Percentiles rank a stretch among this genome's conserved stretches.
These are phyloP conservation scores for Ovibos moschatus DNA, from an alignment of 2,113 vertebrate species.

Conservation along the genomic window DNA sequence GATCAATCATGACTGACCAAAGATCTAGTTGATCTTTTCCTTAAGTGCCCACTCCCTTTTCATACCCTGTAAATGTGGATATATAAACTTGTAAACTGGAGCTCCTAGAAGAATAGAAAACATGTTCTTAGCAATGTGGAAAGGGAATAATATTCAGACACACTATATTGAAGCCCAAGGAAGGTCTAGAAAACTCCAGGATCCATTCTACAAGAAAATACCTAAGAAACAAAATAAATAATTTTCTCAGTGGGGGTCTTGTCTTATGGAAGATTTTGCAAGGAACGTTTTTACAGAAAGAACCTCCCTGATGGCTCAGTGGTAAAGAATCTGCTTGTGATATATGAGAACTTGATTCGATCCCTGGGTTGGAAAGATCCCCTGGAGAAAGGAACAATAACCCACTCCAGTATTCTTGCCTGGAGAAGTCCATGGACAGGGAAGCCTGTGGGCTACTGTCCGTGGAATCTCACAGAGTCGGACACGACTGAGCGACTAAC, in stretches of 20 bases:
- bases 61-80: neutral
- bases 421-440: neutral
- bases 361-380: neutral
- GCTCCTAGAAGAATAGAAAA: neutral
- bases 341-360: rapidly evolving
- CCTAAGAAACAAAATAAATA: neutral
- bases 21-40: neutral
- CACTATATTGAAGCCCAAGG: neutral
- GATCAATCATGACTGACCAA: neutral
- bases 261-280: neutral
- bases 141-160: neutral
- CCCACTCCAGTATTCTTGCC: neutral
- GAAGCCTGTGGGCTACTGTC: neutral
- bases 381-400: neutral
- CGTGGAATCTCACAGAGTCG: rapidly evolving
- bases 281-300: neutral
- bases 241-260: neutral
- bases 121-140: neutral
- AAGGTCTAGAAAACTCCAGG: neutral
- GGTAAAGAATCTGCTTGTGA: neutral
- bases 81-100: neutral
- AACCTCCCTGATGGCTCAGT: neutral
- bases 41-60: neutral
- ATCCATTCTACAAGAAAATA: neutral
- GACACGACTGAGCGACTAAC: neutral